Percentiles rank a stretch among this genome's conserved stretches.
Conservation (phyloP, 2,888 invertebrate genomes). For the Pristionchus fissidentatus region DNA sequence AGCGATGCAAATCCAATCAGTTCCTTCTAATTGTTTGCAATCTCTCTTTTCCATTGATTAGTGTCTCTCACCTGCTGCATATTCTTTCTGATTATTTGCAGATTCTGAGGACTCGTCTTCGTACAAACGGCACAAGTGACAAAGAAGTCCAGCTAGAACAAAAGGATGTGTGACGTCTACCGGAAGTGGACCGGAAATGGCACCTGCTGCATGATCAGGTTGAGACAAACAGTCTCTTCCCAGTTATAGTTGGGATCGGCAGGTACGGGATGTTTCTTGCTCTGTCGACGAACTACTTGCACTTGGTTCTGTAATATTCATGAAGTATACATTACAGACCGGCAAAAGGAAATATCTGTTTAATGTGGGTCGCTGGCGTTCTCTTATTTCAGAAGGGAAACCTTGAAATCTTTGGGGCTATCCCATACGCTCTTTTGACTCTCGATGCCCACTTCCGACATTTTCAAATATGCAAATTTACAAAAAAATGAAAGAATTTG, state of each 20-base stretch:
- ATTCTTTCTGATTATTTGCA: slow-evolving; percentile 92
- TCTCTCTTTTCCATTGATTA: neutral
- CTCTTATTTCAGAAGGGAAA: no score
- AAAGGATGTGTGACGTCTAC: neutral
- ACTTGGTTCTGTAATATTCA: slow-evolving; percentile 78
- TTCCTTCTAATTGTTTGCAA: neutral
- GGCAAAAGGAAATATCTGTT: neutral
- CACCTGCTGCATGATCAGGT: slow-evolving; percentile 93
- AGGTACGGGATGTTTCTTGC: slow-evolving; percentile 90
- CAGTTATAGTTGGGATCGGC: slow-evolving; percentile 96
- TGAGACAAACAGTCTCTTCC: slow-evolving; percentile 99
- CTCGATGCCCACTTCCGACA: no score
- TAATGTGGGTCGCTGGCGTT: no score
- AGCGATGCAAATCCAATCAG: neutral
- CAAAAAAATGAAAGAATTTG: no score
- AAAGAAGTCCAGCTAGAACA: slow-evolving; percentile 88
- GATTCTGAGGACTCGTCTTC: slow-evolving; percentile 94
- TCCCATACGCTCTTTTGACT: no score
- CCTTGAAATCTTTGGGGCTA: no score
- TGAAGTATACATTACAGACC: no score
- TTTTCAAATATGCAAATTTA: no score
- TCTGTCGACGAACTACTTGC: slow-evolving; percentile 96
- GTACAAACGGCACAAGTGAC: slow-evolving; percentile 97
- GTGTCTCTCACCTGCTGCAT: slow-evolving; percentile 80
- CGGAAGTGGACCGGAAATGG: no score